Base-by-base conservation (phyloP, 2,113 vertebrate species). In the Colius striatus region DNA sequence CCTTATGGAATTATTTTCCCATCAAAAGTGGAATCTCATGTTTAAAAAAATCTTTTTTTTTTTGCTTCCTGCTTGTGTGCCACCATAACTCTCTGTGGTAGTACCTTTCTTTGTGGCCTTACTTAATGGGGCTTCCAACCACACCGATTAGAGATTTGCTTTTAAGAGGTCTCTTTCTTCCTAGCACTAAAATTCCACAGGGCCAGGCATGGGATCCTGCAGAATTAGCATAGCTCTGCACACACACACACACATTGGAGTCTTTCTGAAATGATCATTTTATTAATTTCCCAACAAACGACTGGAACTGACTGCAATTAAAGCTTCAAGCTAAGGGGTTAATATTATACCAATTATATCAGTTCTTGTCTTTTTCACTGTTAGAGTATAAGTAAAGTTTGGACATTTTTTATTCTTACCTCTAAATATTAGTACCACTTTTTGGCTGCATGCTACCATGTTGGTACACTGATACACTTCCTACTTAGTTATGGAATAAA, bases 221-320 rank as follows among this genome's bases (percentile, higher is more conserved):
- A 80, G 50, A 87, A 53, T 29, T 62, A 54, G 4, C 8, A 16
- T 20, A 41, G 8, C 11, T 87, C 7, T 63, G 20, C 25, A 55
- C 2, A 23, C 25, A 55, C 2, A 29, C 9, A 7, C 0, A 1
- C 6, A 20, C 1, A 2, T 11, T 65, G 41, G 10, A 73, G 21
- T 10, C 19, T 54, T 62, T 65, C 3, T 6, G 57, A 54, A 13
- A 4, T 61, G 23, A 7, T 30, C 7, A 8, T 5, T 26, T 0
- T 41, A 36, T 47, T 34, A 76, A 32, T 14, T 80, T 8, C 16
- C 54, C 8, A 55, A 50, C 10, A 77, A 83, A 47, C 78, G 11
- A 1, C 5, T 45, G 15, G 16, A 87, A 55, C 16, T 54, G 7
- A 38, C 10, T 53, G 16, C 19, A 65, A 23, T 47, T 51, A 78